These are phyloP conservation scores for Manis javanica DNA, from an alignment of 2,797 vertebrate genomes.

Conservation along the genomic window DNA sequence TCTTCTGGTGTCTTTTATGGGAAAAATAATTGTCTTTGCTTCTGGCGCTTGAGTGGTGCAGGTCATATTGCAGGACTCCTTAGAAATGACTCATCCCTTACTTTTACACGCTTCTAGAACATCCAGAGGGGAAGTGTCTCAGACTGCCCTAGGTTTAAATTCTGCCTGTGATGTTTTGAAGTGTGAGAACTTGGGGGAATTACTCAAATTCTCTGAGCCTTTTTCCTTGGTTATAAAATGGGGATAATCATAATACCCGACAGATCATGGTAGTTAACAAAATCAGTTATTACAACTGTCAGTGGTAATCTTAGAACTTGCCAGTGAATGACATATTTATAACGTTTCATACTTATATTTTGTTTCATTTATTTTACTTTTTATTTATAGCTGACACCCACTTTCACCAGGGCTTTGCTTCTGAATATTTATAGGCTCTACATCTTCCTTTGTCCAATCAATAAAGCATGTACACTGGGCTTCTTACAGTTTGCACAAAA, in stretches of 20 bases:
- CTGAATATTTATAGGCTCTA: constrained; percentile 27
- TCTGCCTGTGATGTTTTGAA: neutral
- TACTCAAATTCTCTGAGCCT: neutral
- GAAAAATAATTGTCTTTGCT: neutral
- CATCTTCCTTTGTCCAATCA: neutral
- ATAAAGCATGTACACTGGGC: neutral
- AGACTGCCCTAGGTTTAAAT: neutral
- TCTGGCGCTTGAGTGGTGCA: neutral
- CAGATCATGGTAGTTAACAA: neutral
- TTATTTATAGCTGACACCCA: neutral
- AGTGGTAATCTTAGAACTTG: neutral
- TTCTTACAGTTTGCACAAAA: neutral
- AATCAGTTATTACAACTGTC: neutral
- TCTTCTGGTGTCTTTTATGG: neutral
- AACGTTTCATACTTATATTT: neutral
- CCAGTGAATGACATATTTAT: neutral
- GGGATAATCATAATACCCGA: neutral
- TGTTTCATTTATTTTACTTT: constrained; percentile 40
- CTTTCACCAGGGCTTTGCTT: neutral
- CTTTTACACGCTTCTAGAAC: neutral
- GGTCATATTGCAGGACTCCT: neutral
- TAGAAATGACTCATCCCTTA: neutral
- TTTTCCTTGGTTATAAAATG: neutral
- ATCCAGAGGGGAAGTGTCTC: neutral
- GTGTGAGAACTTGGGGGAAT: neutral